Evolutionary conservation across 2,797 vertebrate genomes (phyloP), one percentile per base, ranked within the genome.

Genomic region (Eulemur mongoz): DNA sequence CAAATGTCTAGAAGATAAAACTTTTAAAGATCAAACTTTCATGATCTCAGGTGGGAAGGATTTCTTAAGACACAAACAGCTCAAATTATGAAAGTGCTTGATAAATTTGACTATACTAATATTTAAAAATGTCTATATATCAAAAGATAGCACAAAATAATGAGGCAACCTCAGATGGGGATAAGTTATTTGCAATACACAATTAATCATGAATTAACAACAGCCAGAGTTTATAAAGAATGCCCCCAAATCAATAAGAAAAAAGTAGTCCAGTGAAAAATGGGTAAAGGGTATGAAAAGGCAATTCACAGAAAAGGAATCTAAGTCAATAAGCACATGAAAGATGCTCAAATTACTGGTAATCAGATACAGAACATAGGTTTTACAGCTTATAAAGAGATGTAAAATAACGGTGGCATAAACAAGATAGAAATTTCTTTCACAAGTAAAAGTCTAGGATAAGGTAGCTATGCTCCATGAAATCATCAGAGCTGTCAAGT

Each of bases 191-290:
- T 61, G 27, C 40, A 84, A 69, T n/a, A n/a, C 20, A 69, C 17
- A 78, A 67, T 50, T 61, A 91, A 54, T 78, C 22, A 38, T 40
- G 61, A 59, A 70, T 76, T 72, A 72, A 61, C 76, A 83, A 59
- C 76, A 84, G 59, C 50, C 32, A 84, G 52, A 72, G 22, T 73
- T 75, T 59, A 59, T 87, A 87, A 92, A 87, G 75, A 81, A 59
- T 75, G 67, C 43, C 88, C 79, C 81, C 30, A 72, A 85, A 67
- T 78, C 22, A n/a, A 76, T 38, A 83, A 73, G 65, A 38, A 38
- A 70, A 91, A 85, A 52, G 50, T n/a, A 92, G 27, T 6, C 43
- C 40, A 88, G 35, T 76, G 4, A 54, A 89, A 89, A 95, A 95
- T 79, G 72, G 57, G 27, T 72, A 79, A 79, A 48, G 23, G 38